Percentiles rank a stretch among this genome's conserved stretches.
Evolutionary conservation across 2,797 vertebrate species (phyloP).

Genomic region (Halcyon badia): DNA sequence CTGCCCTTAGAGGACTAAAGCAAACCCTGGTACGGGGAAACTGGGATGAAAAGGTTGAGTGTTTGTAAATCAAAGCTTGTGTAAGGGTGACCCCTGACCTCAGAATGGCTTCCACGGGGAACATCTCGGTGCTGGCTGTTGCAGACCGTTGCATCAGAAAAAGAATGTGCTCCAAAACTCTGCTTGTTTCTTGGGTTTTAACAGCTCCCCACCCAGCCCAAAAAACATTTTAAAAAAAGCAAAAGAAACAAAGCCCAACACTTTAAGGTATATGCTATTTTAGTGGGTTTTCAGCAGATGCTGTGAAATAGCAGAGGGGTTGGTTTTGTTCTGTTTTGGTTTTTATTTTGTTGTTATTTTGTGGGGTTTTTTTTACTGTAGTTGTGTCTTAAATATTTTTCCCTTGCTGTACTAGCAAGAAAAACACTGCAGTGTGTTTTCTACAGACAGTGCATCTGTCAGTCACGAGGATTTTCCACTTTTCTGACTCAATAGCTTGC

Average conservation of each 20-base stretch:
- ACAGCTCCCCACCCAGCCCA: too few species aligned
- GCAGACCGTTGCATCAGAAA: constrained; percentile 57
- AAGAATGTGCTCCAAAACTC: neutral
- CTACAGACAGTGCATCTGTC: neutral
- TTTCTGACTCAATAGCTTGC: constrained; percentile 75
- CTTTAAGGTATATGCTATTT: neutral
- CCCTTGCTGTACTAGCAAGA: neutral
- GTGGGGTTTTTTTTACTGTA: neutral
- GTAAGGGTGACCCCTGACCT: neutral
- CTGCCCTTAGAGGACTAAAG: neutral
- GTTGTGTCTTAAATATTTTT: neutral
- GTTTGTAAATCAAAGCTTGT: neutral
- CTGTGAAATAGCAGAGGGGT: neutral
- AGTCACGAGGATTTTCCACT: constrained; percentile 16
- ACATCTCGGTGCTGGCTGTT: constrained; percentile 10
- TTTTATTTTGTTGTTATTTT: neutral
- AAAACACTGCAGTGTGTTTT: neutral
- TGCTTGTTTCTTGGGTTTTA: neutral
- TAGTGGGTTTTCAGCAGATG: neutral
- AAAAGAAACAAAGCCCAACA: neutral
- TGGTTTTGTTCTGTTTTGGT: too few species aligned
- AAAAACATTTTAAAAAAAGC: neutral
- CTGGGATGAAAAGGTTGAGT: neutral
- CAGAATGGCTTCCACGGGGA: neutral
- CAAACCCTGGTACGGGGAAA: neutral